phyloP scores from a whole-genome alignment of 2,888 invertebrate species.

The Oxytorus armatus region DNA sequence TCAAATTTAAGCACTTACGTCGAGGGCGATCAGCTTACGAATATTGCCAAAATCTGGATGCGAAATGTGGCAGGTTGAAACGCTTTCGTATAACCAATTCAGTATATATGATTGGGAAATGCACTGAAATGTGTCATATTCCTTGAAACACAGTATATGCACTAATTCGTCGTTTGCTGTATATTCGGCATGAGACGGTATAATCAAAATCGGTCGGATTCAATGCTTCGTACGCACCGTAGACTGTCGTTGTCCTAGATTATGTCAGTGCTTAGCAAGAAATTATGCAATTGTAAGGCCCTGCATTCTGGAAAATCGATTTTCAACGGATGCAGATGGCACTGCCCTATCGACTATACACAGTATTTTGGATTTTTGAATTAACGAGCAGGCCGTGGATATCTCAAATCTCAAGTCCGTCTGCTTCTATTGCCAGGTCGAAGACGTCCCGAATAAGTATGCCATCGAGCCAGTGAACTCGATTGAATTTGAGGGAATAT shows the following conservation, averaged over 20 bases:
- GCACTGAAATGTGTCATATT: neutral
- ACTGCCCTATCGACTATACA: neutral
- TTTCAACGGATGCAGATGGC: constrained; percentile 1
- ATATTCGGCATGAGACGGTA: neutral
- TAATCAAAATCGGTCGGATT: constrained; percentile 4
- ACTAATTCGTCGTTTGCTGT: constrained; percentile 21
- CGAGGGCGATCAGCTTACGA: constrained; percentile 13
- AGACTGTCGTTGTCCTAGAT: constrained; percentile 2
- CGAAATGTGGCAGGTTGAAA: constrained; percentile 20
- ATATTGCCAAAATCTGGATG: constrained; percentile 29
- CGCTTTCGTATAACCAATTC: neutral
- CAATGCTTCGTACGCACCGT: constrained; percentile 15
- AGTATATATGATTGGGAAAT: constrained; percentile 21
- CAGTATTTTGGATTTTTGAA: neutral
- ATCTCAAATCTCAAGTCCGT: constrained; percentile 1
- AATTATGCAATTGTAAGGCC: constrained; percentile 27
- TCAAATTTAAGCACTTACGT: constrained; percentile 25
- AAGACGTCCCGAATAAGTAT: constrained; percentile 3
- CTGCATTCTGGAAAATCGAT: neutral
- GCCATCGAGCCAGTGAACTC: constrained; percentile 14
- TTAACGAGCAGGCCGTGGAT: neutral
- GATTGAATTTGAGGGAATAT: constrained; percentile 21
- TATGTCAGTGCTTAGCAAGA: constrained; percentile 18
- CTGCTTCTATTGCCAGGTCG: constrained; percentile 9
- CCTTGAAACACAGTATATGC: neutral